Percentiles rank a stretch among this genome's conserved stretches.
These are phyloP conservation scores for Cephalopterus ornatus DNA, from an alignment of 2,113 vertebrate species.

Conservation along the genomic window DNA sequence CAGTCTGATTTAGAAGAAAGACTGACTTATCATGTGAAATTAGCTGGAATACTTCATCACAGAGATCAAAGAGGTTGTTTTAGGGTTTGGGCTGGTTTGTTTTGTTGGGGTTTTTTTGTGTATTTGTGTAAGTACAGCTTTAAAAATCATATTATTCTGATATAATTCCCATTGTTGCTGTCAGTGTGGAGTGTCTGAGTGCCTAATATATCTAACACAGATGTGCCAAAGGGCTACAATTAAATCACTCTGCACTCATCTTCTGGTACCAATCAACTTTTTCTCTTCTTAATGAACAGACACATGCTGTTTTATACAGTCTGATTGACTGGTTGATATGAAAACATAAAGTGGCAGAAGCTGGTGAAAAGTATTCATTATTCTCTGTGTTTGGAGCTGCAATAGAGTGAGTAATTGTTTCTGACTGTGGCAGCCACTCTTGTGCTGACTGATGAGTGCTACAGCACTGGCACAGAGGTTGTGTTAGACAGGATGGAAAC, in stretches of 20 bases:
- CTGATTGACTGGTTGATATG: constrained; percentile 59
- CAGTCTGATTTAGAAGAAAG: neutral
- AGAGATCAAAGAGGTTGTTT: neutral
- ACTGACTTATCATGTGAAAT: constrained; percentile 25
- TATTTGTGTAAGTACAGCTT: neutral
- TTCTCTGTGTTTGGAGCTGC: constrained; percentile 23
- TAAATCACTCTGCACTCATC: constrained; percentile 57
- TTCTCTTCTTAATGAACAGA: constrained; percentile 58
- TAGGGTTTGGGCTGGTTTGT: neutral
- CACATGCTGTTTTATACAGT: constrained; percentile 46
- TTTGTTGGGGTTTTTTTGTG: neutral
- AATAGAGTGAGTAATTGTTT: constrained; percentile 28
- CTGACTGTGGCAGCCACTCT: constrained; percentile 16
- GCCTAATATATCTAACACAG: constrained; percentile 24
- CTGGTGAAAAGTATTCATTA: constrained; percentile 30
- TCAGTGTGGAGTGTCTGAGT: constrained; percentile 9
- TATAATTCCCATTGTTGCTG: constrained; percentile 45
- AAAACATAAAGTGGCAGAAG: constrained; percentile 45
- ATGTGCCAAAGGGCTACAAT: constrained; percentile 55
- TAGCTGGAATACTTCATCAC: constrained; percentile 16
- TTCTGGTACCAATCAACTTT: constrained; percentile 58
- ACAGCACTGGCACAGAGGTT: neutral
- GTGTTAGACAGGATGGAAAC: neutral
- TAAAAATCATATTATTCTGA: constrained; percentile 27
- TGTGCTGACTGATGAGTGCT: neutral